These are phyloP conservation scores for Dascillus cervinus DNA, from an alignment of 2,888 invertebrate species.

Conservation along the genomic window DNA sequence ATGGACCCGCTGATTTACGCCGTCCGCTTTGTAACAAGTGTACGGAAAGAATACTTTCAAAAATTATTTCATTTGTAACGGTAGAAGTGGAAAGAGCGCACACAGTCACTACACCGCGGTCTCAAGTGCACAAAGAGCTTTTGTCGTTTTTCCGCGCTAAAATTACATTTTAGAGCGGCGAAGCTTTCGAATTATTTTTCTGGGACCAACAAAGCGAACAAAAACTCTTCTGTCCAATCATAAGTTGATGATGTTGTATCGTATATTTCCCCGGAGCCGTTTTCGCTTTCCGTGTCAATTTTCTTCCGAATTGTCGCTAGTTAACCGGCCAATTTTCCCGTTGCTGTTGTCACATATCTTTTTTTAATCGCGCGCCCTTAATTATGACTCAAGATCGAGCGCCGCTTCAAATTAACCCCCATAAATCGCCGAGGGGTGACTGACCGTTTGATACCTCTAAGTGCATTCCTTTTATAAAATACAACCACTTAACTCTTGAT, in stretches of 20 bases:
- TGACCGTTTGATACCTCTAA: conserved; percentile 8
- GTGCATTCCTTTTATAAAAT: conserved; percentile 13
- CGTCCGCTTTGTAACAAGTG: conserved; percentile 17
- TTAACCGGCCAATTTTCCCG: conserved; percentile 10
- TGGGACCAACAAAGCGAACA: conserved; percentile 3
- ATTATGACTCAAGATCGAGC: too few relatives aligned
- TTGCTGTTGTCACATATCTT: background rate
- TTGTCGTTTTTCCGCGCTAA: conserved; percentile 5
- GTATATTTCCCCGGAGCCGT: conserved; percentile 9
- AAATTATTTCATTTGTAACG: conserved; percentile 33
- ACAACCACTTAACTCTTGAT: conserved; percentile 24
- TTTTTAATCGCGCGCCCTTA: background rate
- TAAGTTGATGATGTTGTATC: conserved; percentile 12
- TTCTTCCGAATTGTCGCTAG: conserved; percentile 11
- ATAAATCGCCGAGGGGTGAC: background rate
- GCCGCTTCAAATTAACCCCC: too few relatives aligned
- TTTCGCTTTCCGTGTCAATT: conserved; percentile 10
- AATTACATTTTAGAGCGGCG: conserved; percentile 5
- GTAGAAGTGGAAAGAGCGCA: conserved; percentile 29
- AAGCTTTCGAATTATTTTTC: conserved; percentile 5
- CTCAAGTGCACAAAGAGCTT: conserved; percentile 5
- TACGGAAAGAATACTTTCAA: conserved; percentile 30
- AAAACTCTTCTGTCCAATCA: conserved; percentile 7
- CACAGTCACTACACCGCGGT: too few relatives aligned
- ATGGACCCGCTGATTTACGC: conserved; percentile 33